Evolutionary conservation across 2,888 invertebrate species (phyloP).

Genomic region (Torymus auratus): DNA sequence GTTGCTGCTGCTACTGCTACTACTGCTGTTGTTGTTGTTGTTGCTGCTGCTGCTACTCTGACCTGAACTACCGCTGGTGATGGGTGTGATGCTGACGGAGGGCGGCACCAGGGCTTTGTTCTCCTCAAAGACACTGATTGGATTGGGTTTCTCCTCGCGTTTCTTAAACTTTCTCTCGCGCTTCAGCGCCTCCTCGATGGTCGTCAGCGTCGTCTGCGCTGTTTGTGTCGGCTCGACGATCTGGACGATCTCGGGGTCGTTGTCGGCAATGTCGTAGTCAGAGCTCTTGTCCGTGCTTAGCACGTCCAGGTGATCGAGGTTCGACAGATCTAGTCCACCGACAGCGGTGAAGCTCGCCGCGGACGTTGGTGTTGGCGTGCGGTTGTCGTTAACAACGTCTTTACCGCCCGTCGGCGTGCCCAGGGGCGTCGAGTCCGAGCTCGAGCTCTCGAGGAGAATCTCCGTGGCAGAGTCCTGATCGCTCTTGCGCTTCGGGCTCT

Average conservation of each 20-base stretch:
- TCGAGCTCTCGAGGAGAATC: slow-evolving; percentile 81
- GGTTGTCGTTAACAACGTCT: slow-evolving; percentile 76
- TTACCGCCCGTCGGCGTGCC: slow-evolving; percentile 78
- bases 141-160: slow-evolving; percentile 79
- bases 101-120: slow-evolving; percentile 80
- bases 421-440: slow-evolving; percentile 80
- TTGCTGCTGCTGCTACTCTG: slow-evolving; percentile 70
- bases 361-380: slow-evolving; percentile 78
- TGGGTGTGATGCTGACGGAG: slow-evolving; percentile 82
- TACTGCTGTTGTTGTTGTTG: too few species aligned
- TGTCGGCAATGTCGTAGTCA: slow-evolving; percentile 79
- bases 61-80: slow-evolving; percentile 76
- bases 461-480: slow-evolving; percentile 76
- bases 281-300: slow-evolving; percentile 78
- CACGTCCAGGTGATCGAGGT: slow-evolving; percentile 81
- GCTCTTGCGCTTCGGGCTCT: slow-evolving; percentile 81
- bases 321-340: slow-evolving; percentile 79
- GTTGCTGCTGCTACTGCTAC: slow-evolving; percentile 70
- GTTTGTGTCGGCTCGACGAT: slow-evolving; percentile 59
- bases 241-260: slow-evolving; percentile 79
- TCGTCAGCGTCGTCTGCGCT: slow-evolving; percentile 64
- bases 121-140: slow-evolving; percentile 78
- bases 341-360: slow-evolving; percentile 67
- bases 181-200: slow-evolving; percentile 81
- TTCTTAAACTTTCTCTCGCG: slow-evolving; percentile 81